Evolutionary conservation across 2,797 vertebrate species (phyloP).

Genomic region (Leptatherina wallacei): DNA sequence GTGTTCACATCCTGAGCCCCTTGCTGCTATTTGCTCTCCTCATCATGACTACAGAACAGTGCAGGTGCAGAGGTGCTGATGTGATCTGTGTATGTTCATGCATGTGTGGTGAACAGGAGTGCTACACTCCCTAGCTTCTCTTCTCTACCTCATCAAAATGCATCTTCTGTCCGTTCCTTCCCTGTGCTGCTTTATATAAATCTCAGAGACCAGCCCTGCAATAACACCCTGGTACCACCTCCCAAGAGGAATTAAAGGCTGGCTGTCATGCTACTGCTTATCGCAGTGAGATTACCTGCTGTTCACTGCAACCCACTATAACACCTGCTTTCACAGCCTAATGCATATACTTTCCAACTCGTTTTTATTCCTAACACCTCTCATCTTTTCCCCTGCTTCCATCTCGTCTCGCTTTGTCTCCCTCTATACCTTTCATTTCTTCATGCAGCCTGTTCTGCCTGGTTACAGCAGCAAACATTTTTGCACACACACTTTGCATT

Average conservation of each 20-base stretch:
- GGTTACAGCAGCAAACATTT: conserved; percentile 61
- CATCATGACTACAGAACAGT: conserved; percentile 74
- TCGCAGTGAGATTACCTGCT: conserved; percentile 68
- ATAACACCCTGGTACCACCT: conserved; percentile 53
- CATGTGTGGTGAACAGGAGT: conserved; percentile 20
- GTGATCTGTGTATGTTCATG: conserved; percentile 50
- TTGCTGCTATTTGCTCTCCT: conserved; percentile 65
- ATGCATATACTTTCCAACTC: conserved; percentile 41
- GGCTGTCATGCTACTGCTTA: conserved; percentile 69
- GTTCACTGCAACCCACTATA: conserved; percentile 55
- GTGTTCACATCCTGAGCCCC: conserved; percentile 43
- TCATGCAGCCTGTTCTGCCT: conserved; percentile 70
- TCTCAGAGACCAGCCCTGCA: conserved; percentile 26
- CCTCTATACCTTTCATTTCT: conserved; percentile 43
- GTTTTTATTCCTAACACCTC: conserved; percentile 27
- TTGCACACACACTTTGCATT: conserved; percentile 54
- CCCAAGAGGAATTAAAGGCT: conserved; percentile 73
- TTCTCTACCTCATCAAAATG: conserved; percentile 35
- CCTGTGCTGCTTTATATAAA: conserved; percentile 34
- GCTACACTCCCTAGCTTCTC: conserved; percentile 5
- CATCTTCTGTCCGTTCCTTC: conserved; percentile 27
- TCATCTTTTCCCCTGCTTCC: conserved; percentile 2
- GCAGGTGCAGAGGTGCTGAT: conserved; percentile 52
- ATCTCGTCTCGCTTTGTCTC: conserved; percentile 34
- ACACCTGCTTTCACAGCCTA: conserved; percentile 66